These are phyloP conservation scores for Conomelus anceps DNA, from an alignment of 2,888 invertebrate genomes.

Conservation along the genomic window DNA sequence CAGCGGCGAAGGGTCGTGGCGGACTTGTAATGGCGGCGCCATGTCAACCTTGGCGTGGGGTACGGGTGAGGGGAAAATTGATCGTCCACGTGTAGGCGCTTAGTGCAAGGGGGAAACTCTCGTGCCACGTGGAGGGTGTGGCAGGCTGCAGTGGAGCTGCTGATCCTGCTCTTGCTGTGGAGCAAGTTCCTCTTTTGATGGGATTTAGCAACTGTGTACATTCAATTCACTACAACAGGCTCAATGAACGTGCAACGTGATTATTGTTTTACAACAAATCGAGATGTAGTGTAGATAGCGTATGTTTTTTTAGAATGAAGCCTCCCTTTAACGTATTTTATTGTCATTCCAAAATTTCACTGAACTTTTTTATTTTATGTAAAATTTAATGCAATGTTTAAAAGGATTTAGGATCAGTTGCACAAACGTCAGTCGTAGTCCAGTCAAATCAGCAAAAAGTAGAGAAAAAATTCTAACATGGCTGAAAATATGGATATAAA, in stretches of 20 bases:
- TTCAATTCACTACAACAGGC: not conserved
- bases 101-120: not conserved
- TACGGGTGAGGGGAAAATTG: not conserved
- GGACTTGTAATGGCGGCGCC: not conserved
- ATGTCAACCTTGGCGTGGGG: not conserved
- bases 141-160: not conserved
- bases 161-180: not conserved
- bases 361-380: not conserved
- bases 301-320: not conserved
- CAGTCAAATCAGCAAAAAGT: too few relatives aligned
- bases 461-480: too few relatives aligned
- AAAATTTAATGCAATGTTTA: too few relatives aligned
- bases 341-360: not conserved
- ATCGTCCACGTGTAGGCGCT: not conserved
- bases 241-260: not conserved
- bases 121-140: not conserved
- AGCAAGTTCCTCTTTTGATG: not conserved
- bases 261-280: not conserved
- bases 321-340: not conserved
- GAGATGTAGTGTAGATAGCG: not conserved
- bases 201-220: not conserved
- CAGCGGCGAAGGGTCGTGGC: not conserved
- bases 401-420: too few relatives aligned
- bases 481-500: too few relatives aligned
- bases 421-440: too few relatives aligned